These are phyloP conservation scores for Leptoclinus maculatus DNA, from an alignment of 2,797 vertebrate genomes.

Conservation along the genomic window DNA sequence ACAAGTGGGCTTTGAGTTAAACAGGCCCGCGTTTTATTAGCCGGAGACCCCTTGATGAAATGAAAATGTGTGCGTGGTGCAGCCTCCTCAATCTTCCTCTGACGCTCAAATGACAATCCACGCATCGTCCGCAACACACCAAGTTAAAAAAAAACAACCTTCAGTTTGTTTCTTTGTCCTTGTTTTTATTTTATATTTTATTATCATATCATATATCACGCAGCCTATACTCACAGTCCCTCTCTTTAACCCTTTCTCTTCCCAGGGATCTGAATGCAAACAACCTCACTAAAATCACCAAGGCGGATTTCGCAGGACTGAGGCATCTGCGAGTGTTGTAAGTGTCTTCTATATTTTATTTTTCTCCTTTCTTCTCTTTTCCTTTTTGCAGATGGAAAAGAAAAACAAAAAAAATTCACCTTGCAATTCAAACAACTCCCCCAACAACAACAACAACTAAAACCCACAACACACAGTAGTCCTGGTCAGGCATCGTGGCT, in stretches of 20 bases:
- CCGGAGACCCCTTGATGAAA: conserved; percentile 54
- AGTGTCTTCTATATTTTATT: conserved; percentile 78
- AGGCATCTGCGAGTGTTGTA: conserved; percentile 96
- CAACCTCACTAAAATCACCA: conserved; percentile 98
- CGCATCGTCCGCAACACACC: conserved; percentile 11
- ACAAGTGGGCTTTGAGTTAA: conserved; percentile 73
- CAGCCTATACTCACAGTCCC: not conserved
- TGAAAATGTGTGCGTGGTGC: conserved; percentile 37
- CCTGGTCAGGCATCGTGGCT: conserved; percentile 26
- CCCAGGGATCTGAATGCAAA: conserved; percentile 97
- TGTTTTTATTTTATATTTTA: conserved; percentile 5
- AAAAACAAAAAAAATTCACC: conserved; percentile 11
- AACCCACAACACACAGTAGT: not conserved
- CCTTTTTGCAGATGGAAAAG: not conserved
- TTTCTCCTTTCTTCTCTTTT: not conserved
- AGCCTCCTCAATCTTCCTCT: conserved; percentile 23
- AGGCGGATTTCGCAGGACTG: conserved; percentile 95
- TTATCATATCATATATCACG: conserved; percentile 3
- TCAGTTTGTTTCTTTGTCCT: not conserved
- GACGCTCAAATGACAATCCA: conserved; percentile 33
- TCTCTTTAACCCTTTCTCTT: conserved; percentile 39
- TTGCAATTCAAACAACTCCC: conserved; percentile 16
- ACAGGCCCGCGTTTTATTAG: conserved; percentile 57
- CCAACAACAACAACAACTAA: not conserved
- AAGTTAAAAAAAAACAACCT: conserved; percentile 31